Evolutionary conservation across 2,888 invertebrate species (phyloP), one percentile per base, ranked within the genome.

Genomic region (Rhagonycha fulva): DNA sequence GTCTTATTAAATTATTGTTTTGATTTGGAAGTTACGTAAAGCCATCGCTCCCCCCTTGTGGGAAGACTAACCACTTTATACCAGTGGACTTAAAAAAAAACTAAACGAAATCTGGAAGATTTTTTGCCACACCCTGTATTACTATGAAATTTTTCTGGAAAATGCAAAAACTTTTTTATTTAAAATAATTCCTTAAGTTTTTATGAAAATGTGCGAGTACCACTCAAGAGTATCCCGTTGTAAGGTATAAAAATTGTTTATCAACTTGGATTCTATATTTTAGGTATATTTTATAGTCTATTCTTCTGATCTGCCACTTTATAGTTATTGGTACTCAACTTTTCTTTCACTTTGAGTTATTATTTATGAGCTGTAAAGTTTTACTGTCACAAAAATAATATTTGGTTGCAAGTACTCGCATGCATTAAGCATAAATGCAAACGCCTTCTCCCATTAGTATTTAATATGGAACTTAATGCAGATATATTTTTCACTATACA

Each of bases 401-500:
- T 47, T 47, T 47, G n/a, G 47, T 47, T 7, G 47, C 47, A 47
- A 47, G 47, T 47, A 47, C 47, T 47, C 47, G 47, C 47, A 47
- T 47, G 47, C n/a, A 47, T 47, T 47, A 47, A n/a, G 47, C 2
- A 47, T 47, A 47, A 47, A n/a, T 47, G 47, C 47, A 47, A 47
- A 47, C n/a, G 47, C 47, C 47, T 47, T 47, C 47, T 47, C n/a
- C 47, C 47, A 47, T 47, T 47, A 47, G 47, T n/a, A 47, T 47
- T 12, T 47, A n/a, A 47, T 47, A 47, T 47, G 47, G 71, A 9
- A 28, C 19, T 67, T 71, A 79, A 74, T 84, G 83, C 83, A 81
- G 84, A 81, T 82, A 77, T 79, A 84, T 82, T 83, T 82, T 83
- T 84, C 82, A 82, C 81, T 78, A 78, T 77, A 76, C 78, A 80